Conservation (phyloP, 2,797 vertebrate genomes). For the Peromyscus eremicus region DNA sequence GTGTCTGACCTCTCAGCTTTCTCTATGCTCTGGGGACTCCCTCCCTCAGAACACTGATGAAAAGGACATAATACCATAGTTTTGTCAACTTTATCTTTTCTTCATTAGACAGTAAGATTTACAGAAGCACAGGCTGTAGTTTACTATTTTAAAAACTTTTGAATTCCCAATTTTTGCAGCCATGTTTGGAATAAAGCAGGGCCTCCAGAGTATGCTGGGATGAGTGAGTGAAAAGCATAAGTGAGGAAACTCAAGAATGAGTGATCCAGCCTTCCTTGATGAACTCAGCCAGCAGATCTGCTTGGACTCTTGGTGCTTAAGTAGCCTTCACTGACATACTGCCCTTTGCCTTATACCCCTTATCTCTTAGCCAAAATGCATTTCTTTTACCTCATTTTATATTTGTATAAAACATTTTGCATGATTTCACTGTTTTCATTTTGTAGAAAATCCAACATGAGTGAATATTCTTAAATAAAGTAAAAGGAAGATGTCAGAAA, state of each 20-base stretch:
- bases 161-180: neutral
- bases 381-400: slow-evolving; percentile 6
- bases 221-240: neutral
- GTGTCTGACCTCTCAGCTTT: neutral
- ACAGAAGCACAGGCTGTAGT: neutral
- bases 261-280: neutral
- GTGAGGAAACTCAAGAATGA: neutral
- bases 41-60: neutral
- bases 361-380: neutral
- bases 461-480: slow-evolving; percentile 44
- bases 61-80: neutral
- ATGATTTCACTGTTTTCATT: neutral
- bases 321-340: too few relatives aligned
- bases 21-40: neutral
- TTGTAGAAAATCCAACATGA: neutral
- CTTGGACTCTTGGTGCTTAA: neutral
- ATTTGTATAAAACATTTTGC: slow-evolving; percentile 10
- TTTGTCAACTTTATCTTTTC: neutral
- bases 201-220: slow-evolving; percentile 20
- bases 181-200: neutral
- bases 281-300: neutral
- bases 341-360: neutral
- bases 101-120: neutral
- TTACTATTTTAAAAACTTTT: neutral
- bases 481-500: neutral